Conservation (phyloP, 2,888 invertebrate species). For the Ophion ventricosus region DNA sequence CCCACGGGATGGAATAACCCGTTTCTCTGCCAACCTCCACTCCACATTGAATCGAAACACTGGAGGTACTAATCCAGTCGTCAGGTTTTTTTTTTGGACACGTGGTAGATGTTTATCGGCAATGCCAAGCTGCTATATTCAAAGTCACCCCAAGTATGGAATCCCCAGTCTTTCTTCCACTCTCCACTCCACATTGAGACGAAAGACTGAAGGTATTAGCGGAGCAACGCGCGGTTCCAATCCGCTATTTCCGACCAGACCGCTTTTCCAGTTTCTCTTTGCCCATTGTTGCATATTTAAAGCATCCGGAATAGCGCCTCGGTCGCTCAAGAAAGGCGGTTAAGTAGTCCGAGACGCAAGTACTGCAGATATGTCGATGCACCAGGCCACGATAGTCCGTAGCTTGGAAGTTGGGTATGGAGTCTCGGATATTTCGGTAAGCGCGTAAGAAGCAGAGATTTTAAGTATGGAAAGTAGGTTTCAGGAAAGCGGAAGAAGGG, state of each 20-base stretch:
- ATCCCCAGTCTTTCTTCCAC: too few relatives aligned
- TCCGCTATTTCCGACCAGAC: background rate
- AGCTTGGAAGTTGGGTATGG: constrained; percentile 64
- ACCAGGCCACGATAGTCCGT: too few relatives aligned
- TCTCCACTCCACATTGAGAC: background rate
- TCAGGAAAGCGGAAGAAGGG: background rate
- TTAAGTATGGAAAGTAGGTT: constrained; percentile 49
- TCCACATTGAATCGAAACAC: too few relatives aligned
- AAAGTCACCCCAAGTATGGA: too few relatives aligned
- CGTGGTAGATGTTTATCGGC: too few relatives aligned
- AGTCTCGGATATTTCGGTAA: constrained; percentile 44
- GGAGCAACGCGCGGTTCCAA: background rate
- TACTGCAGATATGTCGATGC: background rate
- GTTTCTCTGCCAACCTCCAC: too few relatives aligned
- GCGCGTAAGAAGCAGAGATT: constrained; percentile 47
- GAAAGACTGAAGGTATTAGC: background rate
- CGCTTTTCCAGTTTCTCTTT: background rate
- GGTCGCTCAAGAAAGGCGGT: background rate
- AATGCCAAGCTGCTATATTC: too few relatives aligned
- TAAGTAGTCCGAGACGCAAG: background rate
- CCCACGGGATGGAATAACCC: too few relatives aligned
- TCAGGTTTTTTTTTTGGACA: too few relatives aligned
- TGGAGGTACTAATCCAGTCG: too few relatives aligned
- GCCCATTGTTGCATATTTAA: background rate
- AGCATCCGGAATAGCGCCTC: background rate